Conservation (phyloP, 2,797 vertebrate species). For the Acomys russatus region DNA sequence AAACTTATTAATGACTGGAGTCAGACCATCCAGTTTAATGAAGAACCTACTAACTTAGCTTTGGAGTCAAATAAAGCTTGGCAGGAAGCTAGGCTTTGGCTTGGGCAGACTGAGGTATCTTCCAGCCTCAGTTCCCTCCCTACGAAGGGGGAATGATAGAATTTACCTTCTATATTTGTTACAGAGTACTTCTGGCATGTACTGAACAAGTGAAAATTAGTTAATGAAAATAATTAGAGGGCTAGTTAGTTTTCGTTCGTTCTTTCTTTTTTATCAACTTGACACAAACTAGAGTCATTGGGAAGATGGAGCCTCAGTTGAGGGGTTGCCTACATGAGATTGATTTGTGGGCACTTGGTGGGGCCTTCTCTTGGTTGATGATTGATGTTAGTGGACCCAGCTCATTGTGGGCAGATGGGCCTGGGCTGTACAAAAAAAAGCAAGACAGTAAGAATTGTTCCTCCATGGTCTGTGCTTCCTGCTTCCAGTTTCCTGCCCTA, state of each 20-base stretch:
- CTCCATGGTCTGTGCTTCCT: background rate
- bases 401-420: background rate
- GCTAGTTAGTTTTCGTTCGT: background rate
- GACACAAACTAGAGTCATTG: background rate
- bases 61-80: constrained; percentile 24
- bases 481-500: background rate
- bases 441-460: background rate
- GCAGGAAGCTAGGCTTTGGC: background rate
- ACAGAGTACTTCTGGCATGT: constrained; percentile 38
- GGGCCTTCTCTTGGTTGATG: background rate
- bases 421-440: background rate
- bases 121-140: background rate
- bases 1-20: background rate
- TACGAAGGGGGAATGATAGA: constrained; percentile 19
- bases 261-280: background rate
- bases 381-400: background rate
- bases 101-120: constrained; percentile 8
- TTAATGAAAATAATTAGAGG: background rate
- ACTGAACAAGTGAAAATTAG: constrained; percentile 27
- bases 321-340: background rate
- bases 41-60: background rate
- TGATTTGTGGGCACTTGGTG: background rate
- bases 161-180: constrained; percentile 47
- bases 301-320: background rate
- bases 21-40: background rate